Evolutionary conservation across 2,888 invertebrate genomes (phyloP).

Genomic region (Polyploca ridens): DNA sequence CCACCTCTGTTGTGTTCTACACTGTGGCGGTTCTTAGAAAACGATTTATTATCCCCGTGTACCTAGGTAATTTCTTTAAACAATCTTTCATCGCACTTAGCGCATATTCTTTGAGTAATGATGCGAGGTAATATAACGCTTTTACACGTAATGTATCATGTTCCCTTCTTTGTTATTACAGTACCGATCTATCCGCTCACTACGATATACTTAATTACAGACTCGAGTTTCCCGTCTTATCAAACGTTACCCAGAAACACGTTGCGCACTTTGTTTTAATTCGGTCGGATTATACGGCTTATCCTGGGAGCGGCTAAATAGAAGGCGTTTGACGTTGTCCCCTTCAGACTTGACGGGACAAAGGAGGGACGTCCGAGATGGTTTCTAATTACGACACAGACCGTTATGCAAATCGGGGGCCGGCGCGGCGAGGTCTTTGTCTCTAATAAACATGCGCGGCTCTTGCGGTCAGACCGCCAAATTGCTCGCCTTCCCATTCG

Average conservation of each 20-base stretch:
- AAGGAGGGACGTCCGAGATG: conserved; percentile 80
- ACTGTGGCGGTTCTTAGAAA: conserved; percentile 44
- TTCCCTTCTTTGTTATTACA: conserved; percentile 7
- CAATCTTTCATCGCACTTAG: conserved; percentile 48
- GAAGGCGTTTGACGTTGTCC: conserved; percentile 73
- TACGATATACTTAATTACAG: conserved; percentile 22
- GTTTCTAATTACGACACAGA: conserved; percentile 83
- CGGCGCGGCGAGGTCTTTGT: conserved; percentile 70
- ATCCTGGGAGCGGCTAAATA: conserved; percentile 67
- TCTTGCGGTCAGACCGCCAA: conserved; percentile 78
- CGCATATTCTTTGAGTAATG: conserved; percentile 40
- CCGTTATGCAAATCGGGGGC: conserved; percentile 82
- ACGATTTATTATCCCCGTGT: conserved; percentile 52
- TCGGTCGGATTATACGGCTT: conserved; percentile 62
- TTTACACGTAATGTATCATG: conserved; percentile 38
- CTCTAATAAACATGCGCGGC: conserved; percentile 82
- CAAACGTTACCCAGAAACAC: conserved; percentile 32
- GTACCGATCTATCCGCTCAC: conserved; percentile 2
- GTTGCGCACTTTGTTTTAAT: conserved; percentile 60
- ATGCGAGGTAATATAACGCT: conserved; percentile 27
- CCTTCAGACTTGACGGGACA: conserved; percentile 71
- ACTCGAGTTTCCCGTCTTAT: conserved; percentile 21
- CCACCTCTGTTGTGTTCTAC: conserved; percentile 37
- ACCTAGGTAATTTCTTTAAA: conserved; percentile 54
- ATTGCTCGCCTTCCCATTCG: conserved; percentile 70